Evolutionary conservation across 1,140 invertebrate species (phyloP), one percentile per base, ranked within the genome.

Genomic region (Macrotrachela quadricornifera): DNA sequence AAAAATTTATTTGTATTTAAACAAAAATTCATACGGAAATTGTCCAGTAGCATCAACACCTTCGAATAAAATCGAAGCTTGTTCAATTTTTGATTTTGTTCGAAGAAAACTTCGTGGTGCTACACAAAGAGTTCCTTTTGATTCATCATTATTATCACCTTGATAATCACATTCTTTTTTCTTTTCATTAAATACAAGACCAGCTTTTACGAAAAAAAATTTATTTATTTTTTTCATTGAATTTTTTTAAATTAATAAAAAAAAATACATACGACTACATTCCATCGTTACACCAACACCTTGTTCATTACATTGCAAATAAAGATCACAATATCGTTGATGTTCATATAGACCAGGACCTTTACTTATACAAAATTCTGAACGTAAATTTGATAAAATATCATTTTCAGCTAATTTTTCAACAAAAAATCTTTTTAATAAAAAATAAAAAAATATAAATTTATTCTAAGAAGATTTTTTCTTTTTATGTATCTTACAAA

Each of bases 201-300:
- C 53, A 49, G 53, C 51, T 52, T 38, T 38, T 18, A 46, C 3
- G 14, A 40, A n/a, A 17, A 39, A 52, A 45, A 13, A 45, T 13
- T 3, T 10, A 45, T 45, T 13, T 12, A 10, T 12, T 13, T 17
- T 45, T 13, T 8, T 30, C 21, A 4, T 30, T 30, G 2, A 2
- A 4, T 4, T 30, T 30, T 30, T 8, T 30, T 30, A 30, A 30
- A 30, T 30, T 4, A 30, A 30, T 30, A 30, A 4, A 2, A 30
- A 30, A 30, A 30, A n/a, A n/a, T n/a, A 30, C 21, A 30, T 30
- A 30, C 21, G 18, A 36, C 39, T 46, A 37, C 53, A 54, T 49
- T 48, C 53, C 53, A 54, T 54, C n/a, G 53, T 54, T 21, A 54
- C 48, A 11, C 46, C 46, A 10, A 54, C 53, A 16, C 44, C 47